phyloP scores from a whole-genome alignment of 1,140 invertebrate species.

The Drosophila truncata region DNA sequence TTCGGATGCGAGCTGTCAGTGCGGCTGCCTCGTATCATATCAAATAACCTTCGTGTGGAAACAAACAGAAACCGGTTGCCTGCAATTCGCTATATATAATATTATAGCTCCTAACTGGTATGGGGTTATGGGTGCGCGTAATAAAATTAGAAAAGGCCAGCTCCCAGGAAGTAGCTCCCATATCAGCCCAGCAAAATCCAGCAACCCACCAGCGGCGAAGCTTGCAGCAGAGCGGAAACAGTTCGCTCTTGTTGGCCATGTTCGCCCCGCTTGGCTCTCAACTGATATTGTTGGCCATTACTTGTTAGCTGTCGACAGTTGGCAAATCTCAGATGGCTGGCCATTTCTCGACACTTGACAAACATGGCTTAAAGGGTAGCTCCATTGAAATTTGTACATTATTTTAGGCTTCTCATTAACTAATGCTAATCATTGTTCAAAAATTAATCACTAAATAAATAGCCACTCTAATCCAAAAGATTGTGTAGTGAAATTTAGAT shows the following conservation, averaged over 20 bases:
- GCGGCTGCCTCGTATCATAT: constrained; percentile 62
- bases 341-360: constrained; percentile 59
- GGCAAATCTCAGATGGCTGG: constrained; percentile 33
- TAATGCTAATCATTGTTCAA: too few relatives aligned
- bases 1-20: constrained; percentile 27
- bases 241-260: constrained; percentile 46
- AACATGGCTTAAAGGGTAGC: constrained; percentile 24
- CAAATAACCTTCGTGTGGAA: constrained; percentile 75
- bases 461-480: too few relatives aligned
- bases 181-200: constrained; percentile 20
- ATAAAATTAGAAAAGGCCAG: constrained; percentile 71
- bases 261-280: constrained; percentile 21
- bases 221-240: constrained; percentile 70
- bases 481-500: too few relatives aligned
- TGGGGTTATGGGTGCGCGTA: constrained; percentile 50
- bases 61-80: constrained; percentile 70
- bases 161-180: constrained; percentile 19
- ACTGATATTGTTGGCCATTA: constrained; percentile 23
- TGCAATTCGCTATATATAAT: constrained; percentile 42
- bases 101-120: constrained; percentile 17
- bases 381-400: background rate
- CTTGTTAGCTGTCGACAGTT: constrained; percentile 22
- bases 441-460: too few relatives aligned
- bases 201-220: constrained; percentile 41
- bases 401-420: too few relatives aligned